Evolutionary conservation across 2,113 vertebrate species (phyloP).

Genomic region (Phocoena sinus): DNA sequence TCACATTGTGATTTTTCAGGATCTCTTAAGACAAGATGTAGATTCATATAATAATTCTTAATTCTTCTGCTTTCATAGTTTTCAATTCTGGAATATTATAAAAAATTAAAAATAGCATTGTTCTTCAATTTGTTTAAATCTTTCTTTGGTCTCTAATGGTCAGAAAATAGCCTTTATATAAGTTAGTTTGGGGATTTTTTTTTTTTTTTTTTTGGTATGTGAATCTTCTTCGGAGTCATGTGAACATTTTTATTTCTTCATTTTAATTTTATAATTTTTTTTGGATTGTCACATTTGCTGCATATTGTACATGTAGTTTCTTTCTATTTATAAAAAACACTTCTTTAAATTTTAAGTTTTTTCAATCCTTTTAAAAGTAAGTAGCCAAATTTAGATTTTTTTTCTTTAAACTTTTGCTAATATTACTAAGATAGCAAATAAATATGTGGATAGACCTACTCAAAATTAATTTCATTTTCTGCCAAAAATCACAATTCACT

Average conservation of each 20-base stretch:
- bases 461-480: constrained; percentile 22
- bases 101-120: background rate
- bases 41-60: background rate
- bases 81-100: background rate
- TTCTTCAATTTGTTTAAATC: background rate
- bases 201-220: background rate
- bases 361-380: background rate
- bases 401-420: background rate
- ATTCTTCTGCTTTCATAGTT: background rate
- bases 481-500: background rate
- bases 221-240: background rate
- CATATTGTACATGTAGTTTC: background rate
- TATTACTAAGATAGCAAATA: background rate
- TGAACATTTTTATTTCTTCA: constrained; percentile 5
- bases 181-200: background rate
- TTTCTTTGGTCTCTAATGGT: background rate
- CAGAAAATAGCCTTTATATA: background rate
- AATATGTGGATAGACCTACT: background rate
- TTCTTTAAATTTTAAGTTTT: background rate
- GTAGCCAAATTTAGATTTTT: background rate
- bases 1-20: background rate
- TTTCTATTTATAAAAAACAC: background rate
- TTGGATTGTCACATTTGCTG: background rate
- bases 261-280: background rate
- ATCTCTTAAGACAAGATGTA: background rate